Conservation (phyloP, 2,113 vertebrate genomes). For the Istiophorus platypterus region DNA sequence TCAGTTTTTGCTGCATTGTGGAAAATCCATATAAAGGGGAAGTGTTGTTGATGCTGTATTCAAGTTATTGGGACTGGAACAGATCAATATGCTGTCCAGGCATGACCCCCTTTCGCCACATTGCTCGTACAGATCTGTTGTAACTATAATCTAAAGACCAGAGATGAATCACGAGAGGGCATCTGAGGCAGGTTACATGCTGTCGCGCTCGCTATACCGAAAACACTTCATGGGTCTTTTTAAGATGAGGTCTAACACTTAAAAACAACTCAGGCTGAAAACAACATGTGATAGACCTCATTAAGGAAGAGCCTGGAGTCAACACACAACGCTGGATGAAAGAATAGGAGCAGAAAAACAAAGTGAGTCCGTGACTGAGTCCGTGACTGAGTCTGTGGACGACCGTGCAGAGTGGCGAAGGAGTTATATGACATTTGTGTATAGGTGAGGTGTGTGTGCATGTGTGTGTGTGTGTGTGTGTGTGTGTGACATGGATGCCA, state of each 20-base stretch:
- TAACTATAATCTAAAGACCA: constrained; percentile 16
- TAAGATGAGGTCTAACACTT: constrained; percentile 29
- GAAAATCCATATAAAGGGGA: constrained; percentile 62
- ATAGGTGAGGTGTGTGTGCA: constrained; percentile 36
- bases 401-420: constrained; percentile 34
- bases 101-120: constrained; percentile 28
- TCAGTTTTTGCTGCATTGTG: constrained; percentile 54
- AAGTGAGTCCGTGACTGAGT: constrained; percentile 34
- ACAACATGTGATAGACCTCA: constrained; percentile 69
- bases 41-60: constrained; percentile 53
- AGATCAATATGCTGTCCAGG: constrained; percentile 50
- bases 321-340: constrained; percentile 39
- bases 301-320: constrained; percentile 66
- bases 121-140: constrained; percentile 28
- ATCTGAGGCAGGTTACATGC: constrained; percentile 12
- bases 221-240: constrained; percentile 29
- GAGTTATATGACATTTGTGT: constrained; percentile 38
- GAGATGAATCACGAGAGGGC: constrained; percentile 26
- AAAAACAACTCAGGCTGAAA: constrained; percentile 68
- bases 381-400: constrained; percentile 39
- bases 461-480: constrained; percentile 28
- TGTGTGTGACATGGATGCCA: constrained; percentile 51
- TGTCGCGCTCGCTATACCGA: background rate
- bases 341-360: constrained; percentile 44
- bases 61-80: constrained; percentile 39